phyloP scores from a whole-genome alignment of 2,797 vertebrate genomes.

The Poeciliopsis paucimaculata region DNA sequence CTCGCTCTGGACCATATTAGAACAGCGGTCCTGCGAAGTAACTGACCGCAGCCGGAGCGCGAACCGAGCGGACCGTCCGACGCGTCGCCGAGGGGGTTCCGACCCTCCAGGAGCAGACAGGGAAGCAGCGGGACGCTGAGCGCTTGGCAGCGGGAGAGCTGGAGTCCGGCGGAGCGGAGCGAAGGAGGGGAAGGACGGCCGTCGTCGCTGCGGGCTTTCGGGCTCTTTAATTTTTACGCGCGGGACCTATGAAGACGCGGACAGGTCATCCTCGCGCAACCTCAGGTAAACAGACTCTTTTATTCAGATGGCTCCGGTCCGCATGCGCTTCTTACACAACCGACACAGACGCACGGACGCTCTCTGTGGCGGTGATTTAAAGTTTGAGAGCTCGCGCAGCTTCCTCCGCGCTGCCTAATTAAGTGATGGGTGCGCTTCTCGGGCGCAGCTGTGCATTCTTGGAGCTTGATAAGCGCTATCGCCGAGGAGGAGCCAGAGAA shows the following conservation, averaged over 20 bases:
- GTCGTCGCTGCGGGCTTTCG: conserved; percentile 1
- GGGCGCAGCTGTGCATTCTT: conserved; percentile 59
- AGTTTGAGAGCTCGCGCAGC: background rate
- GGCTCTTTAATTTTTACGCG: conserved; percentile 31
- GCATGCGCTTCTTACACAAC: background rate
- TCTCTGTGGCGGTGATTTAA: background rate
- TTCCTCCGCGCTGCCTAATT: conserved; percentile 41
- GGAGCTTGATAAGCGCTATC: conserved; percentile 43
- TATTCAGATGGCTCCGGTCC: background rate
- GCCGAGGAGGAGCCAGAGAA: conserved; percentile 28
- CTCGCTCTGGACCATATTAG: conserved; percentile 65
- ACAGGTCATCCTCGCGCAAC: conserved; percentile 34
- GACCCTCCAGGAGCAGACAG: background rate
- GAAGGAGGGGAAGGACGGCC: background rate
- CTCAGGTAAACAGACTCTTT: conserved; percentile 54
- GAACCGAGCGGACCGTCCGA: conserved; percentile 33
- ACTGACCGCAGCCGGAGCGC: conserved; percentile 61
- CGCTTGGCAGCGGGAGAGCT: background rate
- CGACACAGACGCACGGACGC: background rate
- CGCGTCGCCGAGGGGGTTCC: conserved; percentile 14
- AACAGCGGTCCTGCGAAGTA: conserved; percentile 68
- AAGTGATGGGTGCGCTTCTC: conserved; percentile 25
- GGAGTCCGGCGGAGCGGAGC: background rate
- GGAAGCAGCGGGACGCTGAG: background rate
- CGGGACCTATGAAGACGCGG: conserved; percentile 69